Evolutionary conservation across 1,140 invertebrate species (phyloP), one percentile per base, ranked within the genome.

Genomic region (Acyrthosiphon pisum): DNA sequence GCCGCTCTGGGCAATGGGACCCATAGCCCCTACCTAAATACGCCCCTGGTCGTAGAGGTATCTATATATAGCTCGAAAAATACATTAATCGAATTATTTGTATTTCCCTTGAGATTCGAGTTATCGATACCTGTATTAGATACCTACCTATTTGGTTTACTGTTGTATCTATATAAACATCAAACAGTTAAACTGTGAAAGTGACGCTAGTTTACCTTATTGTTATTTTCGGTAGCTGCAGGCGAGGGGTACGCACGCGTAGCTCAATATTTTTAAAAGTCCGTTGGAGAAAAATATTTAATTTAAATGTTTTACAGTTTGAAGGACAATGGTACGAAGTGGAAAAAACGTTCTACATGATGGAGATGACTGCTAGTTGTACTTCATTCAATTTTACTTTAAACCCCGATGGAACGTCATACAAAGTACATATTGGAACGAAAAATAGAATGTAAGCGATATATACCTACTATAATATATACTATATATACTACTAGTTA

Each of bases 241-340:
- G 56, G 14, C 2, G 14, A 23, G 26, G 8, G 26, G 26, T 60
- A 9, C 8, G 6, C 6, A 22, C 50, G 23, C 8, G 14, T 76
- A 4, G 11, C n/a, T 76, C 30, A 6, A n/a, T 76, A n/a, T 76
- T 76, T 76, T n/a, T n/a, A 18, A n/a, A 76, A 76, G 14, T 35
- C 30, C 60, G 30, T 22, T 22, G 14, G 14, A 76, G 60, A 76
- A 76, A 76, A n/a, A 76, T n/a, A 76, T 35, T 35, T 76, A 18
- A 18, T 76, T 76, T 9, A 11, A n/a, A n/a, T 76, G 23, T 7
- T 83, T 37, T 83, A 86, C 94, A 97, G 97, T 96, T 97, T 94
- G 95, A 96, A 93, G 97, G 97, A 44, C 96, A 96, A 89, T 97
- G 97, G 97, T 97, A 96, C 94, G 97, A 97, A 95, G 96, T 97